phyloP scores from a whole-genome alignment of 2,113 vertebrate species.

The Dolichotis patagonum region DNA sequence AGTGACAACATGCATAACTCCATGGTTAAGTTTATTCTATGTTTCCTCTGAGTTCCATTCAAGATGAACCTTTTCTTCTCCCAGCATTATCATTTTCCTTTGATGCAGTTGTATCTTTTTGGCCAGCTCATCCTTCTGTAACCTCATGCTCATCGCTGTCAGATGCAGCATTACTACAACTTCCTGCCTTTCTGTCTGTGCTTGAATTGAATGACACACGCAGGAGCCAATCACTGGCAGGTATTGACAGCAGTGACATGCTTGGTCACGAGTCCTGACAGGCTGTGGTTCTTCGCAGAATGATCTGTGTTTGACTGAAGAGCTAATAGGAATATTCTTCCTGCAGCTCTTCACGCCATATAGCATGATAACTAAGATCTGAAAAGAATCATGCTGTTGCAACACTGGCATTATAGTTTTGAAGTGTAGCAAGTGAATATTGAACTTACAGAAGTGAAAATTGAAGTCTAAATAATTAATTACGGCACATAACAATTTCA shows the following conservation, averaged over 20 bases:
- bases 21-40: not conserved
- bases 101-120: not conserved
- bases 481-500: not conserved
- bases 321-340: not conserved
- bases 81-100: not conserved
- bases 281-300: not conserved
- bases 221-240: not conserved
- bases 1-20: not conserved
- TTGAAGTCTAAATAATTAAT: not conserved
- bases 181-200: not conserved
- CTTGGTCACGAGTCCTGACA: not conserved
- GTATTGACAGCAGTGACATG: not conserved
- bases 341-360: not conserved
- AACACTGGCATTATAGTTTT: not conserved
- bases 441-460: not conserved
- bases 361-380: not conserved
- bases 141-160: not conserved
- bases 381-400: not conserved
- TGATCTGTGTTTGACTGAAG: not conserved
- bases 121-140: not conserved
- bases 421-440: not conserved
- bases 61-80: not conserved
- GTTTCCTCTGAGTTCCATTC: not conserved
- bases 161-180: not conserved
- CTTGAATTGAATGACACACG: not conserved